Percentiles rank a stretch among this genome's conserved stretches.
phyloP scores from a whole-genome alignment of 2,797 vertebrate species.

The Natrix natrix region DNA sequence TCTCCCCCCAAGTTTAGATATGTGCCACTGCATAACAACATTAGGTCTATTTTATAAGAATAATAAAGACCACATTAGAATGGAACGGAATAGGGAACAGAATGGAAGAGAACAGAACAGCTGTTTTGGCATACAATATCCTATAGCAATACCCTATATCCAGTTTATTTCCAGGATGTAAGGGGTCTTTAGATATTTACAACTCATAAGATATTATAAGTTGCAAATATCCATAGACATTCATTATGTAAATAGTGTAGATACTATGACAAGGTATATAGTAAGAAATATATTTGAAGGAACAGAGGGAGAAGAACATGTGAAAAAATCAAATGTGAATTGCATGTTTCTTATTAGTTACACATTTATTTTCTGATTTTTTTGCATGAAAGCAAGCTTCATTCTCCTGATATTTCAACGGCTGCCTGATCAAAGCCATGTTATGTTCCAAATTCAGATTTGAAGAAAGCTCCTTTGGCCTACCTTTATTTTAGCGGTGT shows the following conservation, averaged over 20 bases:
- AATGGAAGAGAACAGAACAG: no score
- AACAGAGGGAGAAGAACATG: neutral
- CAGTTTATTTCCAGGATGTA: no score
- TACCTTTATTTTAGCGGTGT: conserved; percentile 99
- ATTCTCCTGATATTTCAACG: neutral
- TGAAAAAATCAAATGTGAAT: neutral
- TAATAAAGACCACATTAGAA: neutral
- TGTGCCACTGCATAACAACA: neutral
- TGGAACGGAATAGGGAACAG: no score
- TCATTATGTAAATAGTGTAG: no score
- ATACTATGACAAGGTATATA: neutral
- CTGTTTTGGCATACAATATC: no score
- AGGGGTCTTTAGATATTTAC: no score
- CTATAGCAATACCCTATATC: no score
- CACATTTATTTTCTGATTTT: neutral
- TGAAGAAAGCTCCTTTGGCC: conserved; percentile 1
- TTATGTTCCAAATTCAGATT: conserved; percentile 18
- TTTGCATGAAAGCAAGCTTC: neutral
- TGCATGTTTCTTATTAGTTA: neutral
- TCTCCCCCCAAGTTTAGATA: neutral
- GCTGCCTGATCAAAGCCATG: neutral
- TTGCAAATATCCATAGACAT: no score
- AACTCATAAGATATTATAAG: no score
- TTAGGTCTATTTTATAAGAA: neutral
- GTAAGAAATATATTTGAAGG: neutral